These are phyloP conservation scores for Troides helena DNA, from an alignment of 2,888 invertebrate species.

Conservation along the genomic window DNA sequence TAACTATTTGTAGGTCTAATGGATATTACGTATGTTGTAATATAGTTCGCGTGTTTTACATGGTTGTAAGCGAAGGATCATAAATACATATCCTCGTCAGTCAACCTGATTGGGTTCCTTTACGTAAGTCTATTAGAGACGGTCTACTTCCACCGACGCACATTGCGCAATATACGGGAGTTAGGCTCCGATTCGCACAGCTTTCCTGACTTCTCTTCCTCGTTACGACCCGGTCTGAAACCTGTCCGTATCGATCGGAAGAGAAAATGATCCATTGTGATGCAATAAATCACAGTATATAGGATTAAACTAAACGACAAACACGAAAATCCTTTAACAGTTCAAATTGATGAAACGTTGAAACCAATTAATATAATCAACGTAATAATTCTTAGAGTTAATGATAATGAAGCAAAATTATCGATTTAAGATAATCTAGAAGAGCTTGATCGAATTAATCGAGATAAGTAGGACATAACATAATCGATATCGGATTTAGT, in stretches of 20 bases:
- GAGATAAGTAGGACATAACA: too few species aligned
- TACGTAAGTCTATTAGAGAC: conserved; percentile 26
- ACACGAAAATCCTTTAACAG: neutral
- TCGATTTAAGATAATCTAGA: too few species aligned
- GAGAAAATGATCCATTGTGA: conserved; percentile 53
- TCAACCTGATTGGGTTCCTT: conserved; percentile 8
- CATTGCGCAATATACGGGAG: conserved; percentile 36
- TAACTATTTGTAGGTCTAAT: too few species aligned
- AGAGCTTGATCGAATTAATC: too few species aligned
- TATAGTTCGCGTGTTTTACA: too few species aligned
- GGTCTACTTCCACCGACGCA: conserved; percentile 32
- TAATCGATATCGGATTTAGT: conserved; percentile 9
- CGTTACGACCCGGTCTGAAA: conserved; percentile 36
- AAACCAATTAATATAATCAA: too few species aligned
- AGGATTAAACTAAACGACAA: neutral
- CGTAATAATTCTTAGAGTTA: too few species aligned
- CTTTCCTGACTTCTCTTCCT: conserved; percentile 57
- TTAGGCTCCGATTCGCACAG: conserved; percentile 21
- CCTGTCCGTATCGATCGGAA: conserved; percentile 40
- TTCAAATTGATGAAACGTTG: too few species aligned
- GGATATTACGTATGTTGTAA: too few species aligned
- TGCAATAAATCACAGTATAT: conserved; percentile 39
- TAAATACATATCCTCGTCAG: conserved; percentile 20
- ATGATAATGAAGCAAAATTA: too few species aligned
- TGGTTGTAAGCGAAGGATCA: neutral